phyloP scores from a whole-genome alignment of 2,797 vertebrate species.

The Myripristis jacobus region DNA sequence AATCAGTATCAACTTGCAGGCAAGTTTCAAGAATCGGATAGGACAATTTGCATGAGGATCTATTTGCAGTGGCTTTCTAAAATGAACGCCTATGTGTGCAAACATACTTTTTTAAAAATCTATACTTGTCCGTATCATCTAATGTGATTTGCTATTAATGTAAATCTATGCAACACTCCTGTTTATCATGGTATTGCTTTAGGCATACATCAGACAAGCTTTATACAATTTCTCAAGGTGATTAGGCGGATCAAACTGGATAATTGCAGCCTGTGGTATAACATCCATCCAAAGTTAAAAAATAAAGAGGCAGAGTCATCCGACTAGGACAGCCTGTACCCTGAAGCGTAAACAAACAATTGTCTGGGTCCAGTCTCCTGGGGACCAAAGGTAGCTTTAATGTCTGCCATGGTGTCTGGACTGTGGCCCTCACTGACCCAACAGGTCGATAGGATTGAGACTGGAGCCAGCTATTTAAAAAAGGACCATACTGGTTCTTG shows the following conservation, averaged over 20 bases:
- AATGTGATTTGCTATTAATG: conserved; percentile 28
- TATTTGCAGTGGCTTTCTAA: too few relatives aligned
- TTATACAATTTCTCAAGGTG: conserved; percentile 30
- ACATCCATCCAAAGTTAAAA: conserved; percentile 54
- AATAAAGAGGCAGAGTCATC: conserved; percentile 48
- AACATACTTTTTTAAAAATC: too few relatives aligned
- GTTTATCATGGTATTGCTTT: conserved; percentile 17
- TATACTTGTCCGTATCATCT: not conserved
- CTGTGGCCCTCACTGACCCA: conserved; percentile 48
- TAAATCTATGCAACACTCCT: conserved; percentile 19
- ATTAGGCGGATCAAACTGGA: conserved; percentile 41
- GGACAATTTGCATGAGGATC: not conserved
- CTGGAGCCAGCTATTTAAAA: conserved; percentile 1
- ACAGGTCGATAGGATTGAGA: conserved; percentile 37
- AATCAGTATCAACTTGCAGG: not conserved
- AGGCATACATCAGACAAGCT: conserved; percentile 19
- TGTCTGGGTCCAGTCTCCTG: conserved; percentile 46
- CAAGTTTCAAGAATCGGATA: not conserved
- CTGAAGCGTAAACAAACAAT: conserved; percentile 67
- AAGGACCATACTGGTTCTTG: too few relatives aligned
- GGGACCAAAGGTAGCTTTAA: conserved; percentile 76
- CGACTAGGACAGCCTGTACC: conserved; percentile 47
- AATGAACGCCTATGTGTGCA: too few relatives aligned
- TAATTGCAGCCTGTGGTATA: conserved; percentile 29
- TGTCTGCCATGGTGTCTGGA: conserved; percentile 54